phyloP scores from a whole-genome alignment of 2,888 invertebrate species.

The Trachelus tabidus region DNA sequence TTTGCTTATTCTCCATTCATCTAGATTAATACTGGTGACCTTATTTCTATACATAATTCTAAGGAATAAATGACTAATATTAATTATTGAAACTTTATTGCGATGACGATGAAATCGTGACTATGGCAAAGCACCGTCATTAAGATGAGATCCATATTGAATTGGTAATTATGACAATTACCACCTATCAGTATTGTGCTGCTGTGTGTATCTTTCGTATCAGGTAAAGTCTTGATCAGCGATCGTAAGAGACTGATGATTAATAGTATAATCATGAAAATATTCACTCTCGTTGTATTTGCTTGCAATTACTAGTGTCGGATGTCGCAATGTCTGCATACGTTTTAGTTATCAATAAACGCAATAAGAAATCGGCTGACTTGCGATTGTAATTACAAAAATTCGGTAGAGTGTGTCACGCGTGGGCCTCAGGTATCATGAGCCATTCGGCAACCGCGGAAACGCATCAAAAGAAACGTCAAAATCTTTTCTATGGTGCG shows the following conservation, averaged over 20 bases:
- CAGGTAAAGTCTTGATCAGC: neutral
- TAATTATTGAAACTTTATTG: neutral
- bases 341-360: neutral
- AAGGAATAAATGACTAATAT: neutral
- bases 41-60: neutral
- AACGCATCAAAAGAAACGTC: no score
- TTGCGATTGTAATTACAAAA: neutral
- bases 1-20: neutral
- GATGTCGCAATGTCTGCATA: neutral
- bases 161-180: neutral
- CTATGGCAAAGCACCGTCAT: no score
- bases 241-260: neutral
- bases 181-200: neutral
- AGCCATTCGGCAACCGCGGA: no score
- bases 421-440: no score
- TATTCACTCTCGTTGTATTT: neutral
- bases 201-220: neutral
- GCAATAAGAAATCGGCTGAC: neutral
- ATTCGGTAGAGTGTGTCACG: neutral
- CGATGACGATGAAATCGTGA: neutral
- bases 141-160: no score
- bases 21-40: no score
- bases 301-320: neutral
- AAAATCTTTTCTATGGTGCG: neutral
- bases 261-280: neutral